Conservation (phyloP, 2,113 vertebrate species). For the Lepus timidus region DNA sequence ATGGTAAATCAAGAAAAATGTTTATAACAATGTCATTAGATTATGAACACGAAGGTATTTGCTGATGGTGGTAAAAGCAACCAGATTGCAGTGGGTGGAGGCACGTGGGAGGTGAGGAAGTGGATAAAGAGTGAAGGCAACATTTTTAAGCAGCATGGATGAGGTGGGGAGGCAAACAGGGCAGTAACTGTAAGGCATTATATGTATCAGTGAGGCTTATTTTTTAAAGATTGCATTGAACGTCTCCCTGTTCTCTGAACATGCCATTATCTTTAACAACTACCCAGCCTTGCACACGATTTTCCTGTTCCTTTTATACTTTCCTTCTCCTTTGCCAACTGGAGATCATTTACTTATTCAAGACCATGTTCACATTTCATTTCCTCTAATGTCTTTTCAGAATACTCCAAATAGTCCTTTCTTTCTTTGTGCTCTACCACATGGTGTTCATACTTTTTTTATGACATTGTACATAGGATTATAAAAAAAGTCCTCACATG, state of each 20-base stretch:
- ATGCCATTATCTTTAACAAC: slow-evolving; percentile 54
- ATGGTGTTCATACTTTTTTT: neutral
- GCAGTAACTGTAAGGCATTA: slow-evolving; percentile 40
- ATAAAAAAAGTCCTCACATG: neutral
- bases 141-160: slow-evolving; percentile 42
- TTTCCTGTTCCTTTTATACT: slow-evolving; percentile 35
- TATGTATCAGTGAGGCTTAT: slow-evolving; percentile 43
- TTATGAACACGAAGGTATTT: slow-evolving; percentile 70
- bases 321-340: slow-evolving; percentile 47
- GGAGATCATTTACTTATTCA: slow-evolving; percentile 47
- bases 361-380: slow-evolving; percentile 49
- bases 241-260: slow-evolving; percentile 56
- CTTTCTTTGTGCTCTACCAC: neutral
- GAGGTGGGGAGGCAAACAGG: slow-evolving; percentile 40
- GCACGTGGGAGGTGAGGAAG: slow-evolving; percentile 74
- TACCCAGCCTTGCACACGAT: slow-evolving; percentile 39
- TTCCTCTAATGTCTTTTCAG: slow-evolving; percentile 24
- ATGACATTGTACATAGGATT: neutral
- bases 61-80: slow-evolving; percentile 60
- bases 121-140: slow-evolving; percentile 27
- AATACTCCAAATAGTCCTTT: neutral
- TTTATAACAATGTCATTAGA: slow-evolving; percentile 68
- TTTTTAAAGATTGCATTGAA: slow-evolving; percentile 69
- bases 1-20: slow-evolving; percentile 51
- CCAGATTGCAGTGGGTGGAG: slow-evolving; percentile 77